Conservation (phyloP, 2,797 vertebrate genomes). For the Cirrhinus molitorella region DNA sequence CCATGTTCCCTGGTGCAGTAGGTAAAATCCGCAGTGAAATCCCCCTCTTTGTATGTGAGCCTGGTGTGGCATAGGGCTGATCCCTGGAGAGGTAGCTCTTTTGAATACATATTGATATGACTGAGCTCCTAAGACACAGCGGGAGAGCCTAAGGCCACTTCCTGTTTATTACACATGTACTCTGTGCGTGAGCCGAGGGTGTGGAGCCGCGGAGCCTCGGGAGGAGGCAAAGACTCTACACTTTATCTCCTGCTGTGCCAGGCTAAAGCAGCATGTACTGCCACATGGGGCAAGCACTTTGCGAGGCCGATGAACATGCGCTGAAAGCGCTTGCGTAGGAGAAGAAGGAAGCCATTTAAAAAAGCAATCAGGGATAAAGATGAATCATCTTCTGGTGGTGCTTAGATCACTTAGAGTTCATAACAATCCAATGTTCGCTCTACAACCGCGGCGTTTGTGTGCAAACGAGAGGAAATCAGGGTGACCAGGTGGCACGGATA, state of each 20-base stretch:
- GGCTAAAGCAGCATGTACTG: slow-evolving; percentile 27
- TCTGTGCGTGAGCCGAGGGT: slow-evolving; percentile 38
- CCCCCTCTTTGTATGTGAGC: slow-evolving; percentile 57
- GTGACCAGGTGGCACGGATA: slow-evolving; percentile 52
- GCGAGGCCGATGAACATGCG: neutral
- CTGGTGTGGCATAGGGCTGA: slow-evolving; percentile 39
- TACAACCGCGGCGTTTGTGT: neutral
- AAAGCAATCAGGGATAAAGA: slow-evolving; percentile 23
- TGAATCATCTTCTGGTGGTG: slow-evolving; percentile 1
- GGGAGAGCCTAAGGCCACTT: slow-evolving; percentile 57
- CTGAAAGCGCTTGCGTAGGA: neutral
- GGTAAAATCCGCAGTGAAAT: slow-evolving; percentile 56
- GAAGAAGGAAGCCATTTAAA: slow-evolving; percentile 2
- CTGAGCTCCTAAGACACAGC: slow-evolving; percentile 59
- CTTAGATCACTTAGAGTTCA: slow-evolving; percentile 30
- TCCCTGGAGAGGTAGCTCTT: slow-evolving; percentile 54
- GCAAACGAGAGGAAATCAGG: slow-evolving; percentile 21
- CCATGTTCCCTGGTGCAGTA: slow-evolving; percentile 32
- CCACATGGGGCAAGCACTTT: slow-evolving; percentile 32
- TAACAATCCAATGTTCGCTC: slow-evolving; percentile 29
- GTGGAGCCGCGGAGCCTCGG: slow-evolving; percentile 20
- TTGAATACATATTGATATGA: slow-evolving; percentile 64
- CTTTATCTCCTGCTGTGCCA: slow-evolving; percentile 46
- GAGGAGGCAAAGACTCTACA: slow-evolving; percentile 29
- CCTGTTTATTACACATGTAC: slow-evolving; percentile 59